These are phyloP conservation scores for Galemys pyrenaicus DNA, from an alignment of 2,113 vertebrate genomes.

Conservation along the genomic window DNA sequence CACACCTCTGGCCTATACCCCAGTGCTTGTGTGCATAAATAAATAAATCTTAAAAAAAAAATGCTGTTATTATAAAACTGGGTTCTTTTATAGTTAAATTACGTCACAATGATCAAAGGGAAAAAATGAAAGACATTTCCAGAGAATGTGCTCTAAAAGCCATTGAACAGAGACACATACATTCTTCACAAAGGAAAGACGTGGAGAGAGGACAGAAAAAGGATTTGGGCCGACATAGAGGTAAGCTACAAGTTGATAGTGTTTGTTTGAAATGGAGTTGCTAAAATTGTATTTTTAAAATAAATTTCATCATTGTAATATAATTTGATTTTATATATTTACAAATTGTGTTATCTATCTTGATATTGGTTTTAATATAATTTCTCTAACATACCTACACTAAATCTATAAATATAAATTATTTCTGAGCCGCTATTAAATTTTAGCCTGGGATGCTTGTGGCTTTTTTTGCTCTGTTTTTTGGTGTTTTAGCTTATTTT, in stretches of 20 bases:
- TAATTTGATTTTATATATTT: not conserved
- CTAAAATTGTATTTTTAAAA: not conserved
- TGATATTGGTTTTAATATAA: not conserved
- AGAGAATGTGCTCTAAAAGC: conserved; percentile 92
- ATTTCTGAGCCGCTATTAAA: not conserved
- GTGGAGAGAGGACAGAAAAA: conserved; percentile 86
- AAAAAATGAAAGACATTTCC: conserved; percentile 90
- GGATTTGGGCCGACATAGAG: conserved; percentile 87
- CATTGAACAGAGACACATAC: conserved; percentile 86
- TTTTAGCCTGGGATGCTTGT: not conserved
- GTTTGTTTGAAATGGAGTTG: not conserved
- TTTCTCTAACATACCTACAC: not conserved
- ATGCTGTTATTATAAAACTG: not conserved
- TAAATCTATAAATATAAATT: not conserved
- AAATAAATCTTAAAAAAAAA: no score
- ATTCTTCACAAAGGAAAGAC: conserved; percentile 87
- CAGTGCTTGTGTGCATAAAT: no score
- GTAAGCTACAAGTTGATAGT: conserved; percentile 71
- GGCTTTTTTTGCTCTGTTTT: not conserved
- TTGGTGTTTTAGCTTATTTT: conserved; percentile 1
- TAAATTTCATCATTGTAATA: not conserved
- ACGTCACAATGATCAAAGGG: conserved; percentile 85
- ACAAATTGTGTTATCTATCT: not conserved
- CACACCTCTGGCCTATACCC: no score
- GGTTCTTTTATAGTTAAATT: conserved; percentile 87